Percentiles rank a stretch among this genome's conserved stretches.
These are phyloP conservation scores for Hemicrepidius hirtus DNA, from an alignment of 2,888 invertebrate genomes.

Conservation along the genomic window DNA sequence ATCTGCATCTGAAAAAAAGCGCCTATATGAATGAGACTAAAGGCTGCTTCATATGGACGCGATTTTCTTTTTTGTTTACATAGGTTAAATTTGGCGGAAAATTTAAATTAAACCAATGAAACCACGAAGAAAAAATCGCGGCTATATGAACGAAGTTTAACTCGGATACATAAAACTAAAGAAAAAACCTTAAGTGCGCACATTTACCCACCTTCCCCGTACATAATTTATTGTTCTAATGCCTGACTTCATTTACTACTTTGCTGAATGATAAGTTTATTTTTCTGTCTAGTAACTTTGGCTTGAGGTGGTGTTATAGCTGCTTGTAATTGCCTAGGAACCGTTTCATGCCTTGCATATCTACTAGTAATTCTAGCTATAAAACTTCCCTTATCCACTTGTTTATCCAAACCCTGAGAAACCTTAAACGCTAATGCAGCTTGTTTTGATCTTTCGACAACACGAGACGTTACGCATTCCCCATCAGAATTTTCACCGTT, in stretches of 20 bases:
- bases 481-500: conserved; percentile 62
- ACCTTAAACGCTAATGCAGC: conserved; percentile 62
- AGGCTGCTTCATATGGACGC: too few species aligned
- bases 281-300: conserved; percentile 88
- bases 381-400: conserved; percentile 73
- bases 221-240: too few species aligned
- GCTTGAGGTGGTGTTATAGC: conserved; percentile 80
- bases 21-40: too few species aligned
- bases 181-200: too few species aligned
- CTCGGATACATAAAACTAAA: too few species aligned
- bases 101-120: too few species aligned
- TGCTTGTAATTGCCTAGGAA: conserved; percentile 78
- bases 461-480: conserved; percentile 59
- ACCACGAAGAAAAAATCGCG: too few species aligned
- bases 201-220: too few species aligned
- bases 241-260: conserved; percentile 68
- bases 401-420: conserved; percentile 63
- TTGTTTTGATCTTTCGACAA: conserved; percentile 61
- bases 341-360: conserved; percentile 69
- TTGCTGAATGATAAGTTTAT: conserved; percentile 88
- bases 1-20: too few species aligned
- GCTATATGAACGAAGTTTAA: too few species aligned
- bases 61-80: too few species aligned
- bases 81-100: too few species aligned
- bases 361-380: conserved; percentile 74